Evolutionary conservation across 2,797 vertebrate species (phyloP).

Genomic region (Neoniphon sammara): DNA sequence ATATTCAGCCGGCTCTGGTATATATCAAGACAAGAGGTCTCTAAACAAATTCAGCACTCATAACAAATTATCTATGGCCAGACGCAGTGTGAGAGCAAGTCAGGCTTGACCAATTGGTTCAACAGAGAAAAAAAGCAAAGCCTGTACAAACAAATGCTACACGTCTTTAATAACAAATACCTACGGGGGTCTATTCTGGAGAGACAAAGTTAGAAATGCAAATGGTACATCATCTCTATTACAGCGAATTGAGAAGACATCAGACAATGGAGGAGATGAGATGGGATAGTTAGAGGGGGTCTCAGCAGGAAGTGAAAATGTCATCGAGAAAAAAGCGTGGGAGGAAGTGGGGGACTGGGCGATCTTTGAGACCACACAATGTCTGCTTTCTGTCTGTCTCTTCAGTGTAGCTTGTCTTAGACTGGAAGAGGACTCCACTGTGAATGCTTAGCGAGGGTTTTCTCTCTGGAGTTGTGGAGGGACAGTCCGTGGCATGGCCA

Average conservation of each 20-base stretch:
- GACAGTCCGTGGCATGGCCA: slow-evolving; percentile 67
- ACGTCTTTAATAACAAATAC: slow-evolving; percentile 49
- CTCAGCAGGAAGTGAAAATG: slow-evolving; percentile 75
- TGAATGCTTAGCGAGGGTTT: slow-evolving; percentile 52
- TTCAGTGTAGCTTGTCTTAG: slow-evolving; percentile 42
- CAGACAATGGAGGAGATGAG: slow-evolving; percentile 35
- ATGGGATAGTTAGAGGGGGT: neutral
- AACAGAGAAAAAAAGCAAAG: slow-evolving; percentile 24
- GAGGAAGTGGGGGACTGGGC: slow-evolving; percentile 69
- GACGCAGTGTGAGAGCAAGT: slow-evolving; percentile 50
- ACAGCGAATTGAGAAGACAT: slow-evolving; percentile 37
- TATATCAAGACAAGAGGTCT: slow-evolving; percentile 71
- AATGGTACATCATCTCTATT: slow-evolving; percentile 30
- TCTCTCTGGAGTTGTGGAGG: slow-evolving; percentile 53
- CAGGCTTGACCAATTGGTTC: slow-evolving; percentile 32
- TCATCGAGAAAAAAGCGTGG: slow-evolving; percentile 42
- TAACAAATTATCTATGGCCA: slow-evolving; percentile 68
- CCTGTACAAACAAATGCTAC: slow-evolving; percentile 33
- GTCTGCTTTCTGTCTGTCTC: slow-evolving; percentile 73
- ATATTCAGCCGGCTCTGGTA: slow-evolving; percentile 69
- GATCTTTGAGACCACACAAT: slow-evolving; percentile 78
- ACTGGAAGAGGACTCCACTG: slow-evolving; percentile 76
- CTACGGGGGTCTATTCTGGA: slow-evolving; percentile 41
- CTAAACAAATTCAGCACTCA: slow-evolving; percentile 61
- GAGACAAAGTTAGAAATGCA: slow-evolving; percentile 19